A percentile compares a stretch with the other conserved stretches of the same genome.
Conservation (phyloP, 2,113 vertebrate species). For the Sylvietta virens region DNA sequence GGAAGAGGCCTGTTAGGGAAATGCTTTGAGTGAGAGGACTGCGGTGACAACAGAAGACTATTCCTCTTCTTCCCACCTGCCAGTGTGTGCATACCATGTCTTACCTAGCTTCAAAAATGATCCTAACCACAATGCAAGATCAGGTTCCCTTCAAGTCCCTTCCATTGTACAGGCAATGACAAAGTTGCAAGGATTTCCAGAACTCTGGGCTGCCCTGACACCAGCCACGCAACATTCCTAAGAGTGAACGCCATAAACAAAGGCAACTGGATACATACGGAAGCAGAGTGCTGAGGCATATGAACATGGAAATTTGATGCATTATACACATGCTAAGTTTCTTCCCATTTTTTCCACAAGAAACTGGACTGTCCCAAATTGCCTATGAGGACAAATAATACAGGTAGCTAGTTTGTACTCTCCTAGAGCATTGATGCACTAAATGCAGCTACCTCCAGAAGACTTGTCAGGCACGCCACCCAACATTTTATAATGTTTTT, state of each 20-base stretch:
- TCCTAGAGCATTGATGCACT: background rate
- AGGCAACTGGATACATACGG: background rate
- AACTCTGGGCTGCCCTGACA: background rate
- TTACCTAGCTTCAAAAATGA: background rate
- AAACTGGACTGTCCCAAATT: background rate
- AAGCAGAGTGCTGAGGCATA: background rate
- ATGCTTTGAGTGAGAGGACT: background rate
- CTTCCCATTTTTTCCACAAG: background rate
- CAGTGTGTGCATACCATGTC: background rate
- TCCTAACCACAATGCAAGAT: background rate
- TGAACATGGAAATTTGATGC: background rate
- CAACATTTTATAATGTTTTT: background rate
- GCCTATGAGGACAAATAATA: background rate
- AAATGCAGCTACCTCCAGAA: background rate
- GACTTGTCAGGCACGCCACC: background rate
- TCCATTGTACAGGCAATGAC: background rate
- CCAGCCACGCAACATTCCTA: accelerated
- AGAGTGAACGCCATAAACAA: background rate
- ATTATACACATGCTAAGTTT: background rate
- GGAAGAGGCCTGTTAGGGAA: background rate
- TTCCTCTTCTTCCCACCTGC: background rate
- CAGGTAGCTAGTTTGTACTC: background rate
- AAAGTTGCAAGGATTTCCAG: background rate
- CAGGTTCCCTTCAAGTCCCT: background rate
- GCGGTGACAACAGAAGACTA: background rate